These are phyloP conservation scores for Mustelus asterias DNA, from an alignment of 2,113 vertebrate genomes.

Conservation along the genomic window DNA sequence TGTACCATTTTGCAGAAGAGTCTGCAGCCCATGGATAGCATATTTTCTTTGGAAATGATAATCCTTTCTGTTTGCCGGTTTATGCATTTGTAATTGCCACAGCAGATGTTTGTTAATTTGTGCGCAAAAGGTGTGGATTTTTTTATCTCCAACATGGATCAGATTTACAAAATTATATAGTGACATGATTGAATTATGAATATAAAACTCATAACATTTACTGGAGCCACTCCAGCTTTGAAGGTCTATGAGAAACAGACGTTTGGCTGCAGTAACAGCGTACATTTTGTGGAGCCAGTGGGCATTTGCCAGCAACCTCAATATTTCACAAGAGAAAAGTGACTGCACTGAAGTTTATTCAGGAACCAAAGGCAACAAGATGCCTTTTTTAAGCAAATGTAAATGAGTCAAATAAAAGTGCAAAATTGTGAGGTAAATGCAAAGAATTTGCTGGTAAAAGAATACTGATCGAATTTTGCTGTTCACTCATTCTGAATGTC, in stretches of 20 bases:
- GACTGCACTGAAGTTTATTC: not conserved
- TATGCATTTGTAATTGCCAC: not conserved
- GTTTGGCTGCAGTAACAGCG: not conserved
- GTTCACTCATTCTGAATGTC: not conserved
- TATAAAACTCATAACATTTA: conserved; percentile 8
- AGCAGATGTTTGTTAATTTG: not conserved
- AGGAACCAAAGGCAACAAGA: not conserved
- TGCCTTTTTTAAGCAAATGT: not conserved
- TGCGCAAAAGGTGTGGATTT: not conserved
- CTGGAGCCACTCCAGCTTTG: not conserved
- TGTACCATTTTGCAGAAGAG: not conserved
- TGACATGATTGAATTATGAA: not conserved
- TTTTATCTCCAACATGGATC: not conserved
- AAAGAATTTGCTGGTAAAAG: not conserved
- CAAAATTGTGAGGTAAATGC: not conserved
- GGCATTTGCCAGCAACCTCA: not conserved
- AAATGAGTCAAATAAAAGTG: not conserved
- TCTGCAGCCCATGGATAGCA: not conserved
- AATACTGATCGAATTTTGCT: not conserved
- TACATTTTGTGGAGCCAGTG: not conserved
- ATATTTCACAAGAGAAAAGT: not conserved
- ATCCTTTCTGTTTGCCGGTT: not conserved
- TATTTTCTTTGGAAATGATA: not conserved
- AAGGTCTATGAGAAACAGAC: not conserved
- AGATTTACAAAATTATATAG: not conserved